Evolutionary conservation across 2,113 vertebrate genomes (phyloP).

Genomic region (Prochilodus magdalenae): DNA sequence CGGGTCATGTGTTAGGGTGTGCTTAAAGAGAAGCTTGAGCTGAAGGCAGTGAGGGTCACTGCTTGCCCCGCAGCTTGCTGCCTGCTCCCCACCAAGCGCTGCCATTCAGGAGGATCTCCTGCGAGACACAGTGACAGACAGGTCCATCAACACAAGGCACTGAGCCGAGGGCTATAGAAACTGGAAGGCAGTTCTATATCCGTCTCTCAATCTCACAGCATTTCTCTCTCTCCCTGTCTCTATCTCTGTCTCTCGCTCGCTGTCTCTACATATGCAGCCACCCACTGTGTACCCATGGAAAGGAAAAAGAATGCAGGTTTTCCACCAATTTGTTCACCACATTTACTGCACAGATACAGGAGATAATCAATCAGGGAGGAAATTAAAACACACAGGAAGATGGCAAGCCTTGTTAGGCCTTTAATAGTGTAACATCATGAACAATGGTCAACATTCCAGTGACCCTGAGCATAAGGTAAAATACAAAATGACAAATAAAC

Average conservation of each 20-base stretch:
- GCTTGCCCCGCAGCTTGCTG: neutral
- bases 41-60: constrained; percentile 42
- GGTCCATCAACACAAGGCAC: constrained; percentile 53
- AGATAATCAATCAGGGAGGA: neutral
- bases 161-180: constrained; percentile 24
- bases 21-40: constrained; percentile 6
- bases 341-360: neutral
- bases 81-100: constrained; percentile 26
- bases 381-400: neutral
- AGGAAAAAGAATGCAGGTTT: neutral
- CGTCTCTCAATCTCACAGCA: constrained; percentile 44
- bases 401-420: neutral
- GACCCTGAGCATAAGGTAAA: neutral
- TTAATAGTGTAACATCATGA: constrained; percentile 5
- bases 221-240: constrained; percentile 5
- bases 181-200: constrained; percentile 29
- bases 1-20: constrained; percentile 5
- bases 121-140: constrained; percentile 60
- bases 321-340: neutral
- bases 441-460: neutral
- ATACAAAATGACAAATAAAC: neutral
- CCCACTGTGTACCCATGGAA: neutral
- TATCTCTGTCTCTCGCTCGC: neutral
- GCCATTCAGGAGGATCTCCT: constrained; percentile 54
- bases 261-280: constrained; percentile 1